Evolutionary conservation across 2,797 vertebrate species (phyloP).

Genomic region (Hippoglossus hippoglossus): DNA sequence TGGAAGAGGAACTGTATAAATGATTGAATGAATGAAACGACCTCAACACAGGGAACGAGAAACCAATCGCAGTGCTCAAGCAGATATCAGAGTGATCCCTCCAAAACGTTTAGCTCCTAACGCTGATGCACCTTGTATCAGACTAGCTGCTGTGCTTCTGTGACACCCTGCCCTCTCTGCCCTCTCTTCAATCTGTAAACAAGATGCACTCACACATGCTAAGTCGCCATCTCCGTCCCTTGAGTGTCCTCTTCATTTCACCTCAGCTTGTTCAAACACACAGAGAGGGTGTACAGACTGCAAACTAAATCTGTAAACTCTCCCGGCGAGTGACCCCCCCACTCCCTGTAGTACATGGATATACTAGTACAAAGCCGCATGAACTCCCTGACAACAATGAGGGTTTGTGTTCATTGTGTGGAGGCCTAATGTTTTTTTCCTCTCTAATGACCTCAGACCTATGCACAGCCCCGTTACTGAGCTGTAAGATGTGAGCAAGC

Average conservation of each 20-base stretch:
- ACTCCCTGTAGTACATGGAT: slow-evolving; percentile 6
- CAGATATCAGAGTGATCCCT: slow-evolving; percentile 9
- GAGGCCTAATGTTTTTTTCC: slow-evolving; percentile 15
- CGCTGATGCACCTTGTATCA: not conserved
- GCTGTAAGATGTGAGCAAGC: slow-evolving; percentile 38
- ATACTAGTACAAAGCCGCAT: slow-evolving; percentile 32
- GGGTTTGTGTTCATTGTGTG: slow-evolving; percentile 47
- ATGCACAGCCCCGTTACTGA: slow-evolving; percentile 29
- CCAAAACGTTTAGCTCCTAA: not conserved
- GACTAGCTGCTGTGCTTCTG: not conserved
- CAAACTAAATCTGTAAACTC: slow-evolving; percentile 1
- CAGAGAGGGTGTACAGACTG: slow-evolving; percentile 1
- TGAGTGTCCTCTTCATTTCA: slow-evolving; percentile 18
- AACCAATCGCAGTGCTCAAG: too few species aligned
- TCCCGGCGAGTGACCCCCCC: not conserved
- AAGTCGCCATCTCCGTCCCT: not conserved
- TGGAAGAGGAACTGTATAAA: not conserved
- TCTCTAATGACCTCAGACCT: slow-evolving; percentile 52
- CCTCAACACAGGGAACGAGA: not conserved
- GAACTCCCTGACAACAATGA: slow-evolving; percentile 52
- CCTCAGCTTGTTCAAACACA: not conserved
- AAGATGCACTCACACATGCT: slow-evolving; percentile 4
- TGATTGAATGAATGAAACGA: not conserved
- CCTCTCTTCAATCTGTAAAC: slow-evolving; percentile 7
- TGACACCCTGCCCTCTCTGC: not conserved